A percentile compares a stretch with the other conserved stretches of the same genome.
Conservation (phyloP, 2,888 invertebrate genomes). For the Saturnia japonica region DNA sequence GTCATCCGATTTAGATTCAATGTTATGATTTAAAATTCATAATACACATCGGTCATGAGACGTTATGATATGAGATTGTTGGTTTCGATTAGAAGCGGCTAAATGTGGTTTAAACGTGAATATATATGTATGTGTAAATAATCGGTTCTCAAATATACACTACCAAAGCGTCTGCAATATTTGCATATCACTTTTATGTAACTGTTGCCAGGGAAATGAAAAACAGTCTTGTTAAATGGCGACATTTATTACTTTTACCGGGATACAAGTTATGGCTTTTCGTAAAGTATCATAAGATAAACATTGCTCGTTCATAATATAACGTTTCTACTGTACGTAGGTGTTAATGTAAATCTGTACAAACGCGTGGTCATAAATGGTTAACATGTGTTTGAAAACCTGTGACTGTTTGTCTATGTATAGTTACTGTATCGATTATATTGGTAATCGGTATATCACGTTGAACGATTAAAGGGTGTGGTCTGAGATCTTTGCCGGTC, state of each 20-base stretch:
- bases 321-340: neutral
- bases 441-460: constrained; percentile 27
- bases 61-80: constrained; percentile 1
- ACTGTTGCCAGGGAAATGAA: neutral
- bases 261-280: neutral
- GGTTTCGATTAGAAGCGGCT: neutral
- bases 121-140: neutral
- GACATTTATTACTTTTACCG: neutral
- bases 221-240: neutral
- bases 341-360: neutral
- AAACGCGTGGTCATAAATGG: neutral
- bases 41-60: constrained; percentile 2
- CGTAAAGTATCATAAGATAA: neutral
- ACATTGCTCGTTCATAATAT: neutral
- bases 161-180: neutral
- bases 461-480: constrained; percentile 61
- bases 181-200: neutral
- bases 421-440: constrained; percentile 24
- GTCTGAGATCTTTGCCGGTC: constrained; percentile 63
- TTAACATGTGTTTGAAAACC: neutral
- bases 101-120: neutral
- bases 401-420: constrained; percentile 9
- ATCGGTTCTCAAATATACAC: neutral
- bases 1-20: constrained; percentile 18
- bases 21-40: constrained; percentile 15